These are phyloP conservation scores for Leuctra nigra DNA, from an alignment of 2,888 invertebrate species.

Conservation along the genomic window DNA sequence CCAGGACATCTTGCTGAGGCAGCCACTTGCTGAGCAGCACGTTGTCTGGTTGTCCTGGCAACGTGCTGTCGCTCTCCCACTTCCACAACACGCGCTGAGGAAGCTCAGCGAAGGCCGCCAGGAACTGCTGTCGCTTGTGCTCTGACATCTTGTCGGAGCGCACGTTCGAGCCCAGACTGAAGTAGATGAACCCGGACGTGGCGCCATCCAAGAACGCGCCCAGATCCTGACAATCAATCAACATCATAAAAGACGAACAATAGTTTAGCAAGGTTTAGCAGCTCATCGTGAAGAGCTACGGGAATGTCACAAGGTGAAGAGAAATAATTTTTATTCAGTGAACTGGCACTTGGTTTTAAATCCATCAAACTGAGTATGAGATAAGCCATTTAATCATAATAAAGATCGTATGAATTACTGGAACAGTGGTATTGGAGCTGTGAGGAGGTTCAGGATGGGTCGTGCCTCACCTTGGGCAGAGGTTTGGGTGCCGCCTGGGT, in stretches of 20 bases:
- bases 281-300: no score
- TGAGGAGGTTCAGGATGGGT: no score
- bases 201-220: slow-evolving; percentile 40
- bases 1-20: neutral
- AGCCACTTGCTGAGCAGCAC: slow-evolving; percentile 39
- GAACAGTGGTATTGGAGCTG: no score
- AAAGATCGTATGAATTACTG: no score
- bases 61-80: slow-evolving; percentile 41
- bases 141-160: slow-evolving; percentile 41
- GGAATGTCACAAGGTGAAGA: no score
- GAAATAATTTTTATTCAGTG: no score
- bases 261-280: no score
- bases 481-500: neutral
- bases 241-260: no score
- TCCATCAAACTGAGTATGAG: no score
- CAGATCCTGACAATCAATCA: slow-evolving; percentile 4
- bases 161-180: slow-evolving; percentile 45
- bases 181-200: slow-evolving; percentile 42
- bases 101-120: slow-evolving; percentile 40
- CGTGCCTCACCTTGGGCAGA: neutral
- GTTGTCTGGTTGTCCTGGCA: slow-evolving; percentile 39
- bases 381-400: no score
- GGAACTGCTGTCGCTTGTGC: slow-evolving; percentile 38
- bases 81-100: slow-evolving; percentile 45
- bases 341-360: no score